Evolutionary conservation across 2,113 vertebrate species (phyloP).

Genomic region (Cynoglossus semilaevis): DNA sequence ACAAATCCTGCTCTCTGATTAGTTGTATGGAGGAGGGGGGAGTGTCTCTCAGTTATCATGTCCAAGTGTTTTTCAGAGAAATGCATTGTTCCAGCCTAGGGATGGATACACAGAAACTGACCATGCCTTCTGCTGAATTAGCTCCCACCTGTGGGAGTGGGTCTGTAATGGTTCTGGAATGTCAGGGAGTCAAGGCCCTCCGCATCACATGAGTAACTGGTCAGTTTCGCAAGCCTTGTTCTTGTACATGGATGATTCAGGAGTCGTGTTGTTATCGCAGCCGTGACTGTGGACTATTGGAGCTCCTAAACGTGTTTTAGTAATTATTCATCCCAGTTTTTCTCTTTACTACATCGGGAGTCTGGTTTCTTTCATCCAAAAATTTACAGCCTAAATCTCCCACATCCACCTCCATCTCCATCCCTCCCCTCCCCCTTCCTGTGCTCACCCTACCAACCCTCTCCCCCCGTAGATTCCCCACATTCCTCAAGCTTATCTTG

Average conservation of each 20-base stretch:
- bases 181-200: conserved; percentile 43
- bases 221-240: neutral
- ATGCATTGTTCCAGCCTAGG: conserved; percentile 56
- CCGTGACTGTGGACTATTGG: neutral
- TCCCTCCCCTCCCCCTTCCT: conserved; percentile 33
- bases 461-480: conserved; percentile 71
- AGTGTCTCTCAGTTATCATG: conserved; percentile 44
- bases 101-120: conserved; percentile 57
- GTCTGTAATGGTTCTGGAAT: conserved; percentile 45
- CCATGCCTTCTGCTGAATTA: conserved; percentile 13
- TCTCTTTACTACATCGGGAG: conserved; percentile 11
- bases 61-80: conserved; percentile 37
- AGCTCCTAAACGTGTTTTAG: neutral
- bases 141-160: conserved; percentile 67
- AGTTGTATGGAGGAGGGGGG: conserved; percentile 15
- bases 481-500: conserved; percentile 83
- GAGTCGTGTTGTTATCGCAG: conserved; percentile 24
- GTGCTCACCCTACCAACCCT: conserved; percentile 21
- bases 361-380: conserved; percentile 58
- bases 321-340: conserved; percentile 16
- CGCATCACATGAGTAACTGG: conserved; percentile 13
- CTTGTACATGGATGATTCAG: conserved; percentile 6
- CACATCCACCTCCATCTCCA: conserved; percentile 57
- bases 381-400: conserved; percentile 66
- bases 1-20: conserved; percentile 61